phyloP scores from a whole-genome alignment of 1,140 invertebrate genomes.

The Leptopilina boulardi region DNA sequence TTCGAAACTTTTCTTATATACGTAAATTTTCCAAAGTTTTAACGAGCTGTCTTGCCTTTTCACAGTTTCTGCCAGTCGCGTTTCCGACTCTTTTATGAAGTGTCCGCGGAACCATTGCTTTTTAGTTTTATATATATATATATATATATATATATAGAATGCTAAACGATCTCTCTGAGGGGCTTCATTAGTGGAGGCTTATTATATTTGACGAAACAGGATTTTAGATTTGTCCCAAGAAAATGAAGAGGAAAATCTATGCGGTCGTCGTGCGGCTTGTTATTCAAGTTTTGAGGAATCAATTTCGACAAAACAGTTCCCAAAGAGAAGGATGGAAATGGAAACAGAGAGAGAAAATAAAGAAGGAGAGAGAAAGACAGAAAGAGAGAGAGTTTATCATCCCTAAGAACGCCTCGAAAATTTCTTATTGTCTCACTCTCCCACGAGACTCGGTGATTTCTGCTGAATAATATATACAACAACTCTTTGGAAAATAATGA shows the following conservation, averaged over 20 bases:
- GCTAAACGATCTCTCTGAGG: neutral
- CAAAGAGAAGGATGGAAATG: no score
- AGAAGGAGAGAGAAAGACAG: no score
- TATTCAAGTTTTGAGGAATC: no score
- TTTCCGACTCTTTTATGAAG: neutral
- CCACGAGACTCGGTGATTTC: neutral
- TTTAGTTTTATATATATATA: no score
- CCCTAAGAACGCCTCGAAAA: neutral
- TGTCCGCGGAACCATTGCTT: neutral
- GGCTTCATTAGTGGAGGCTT: constrained; percentile 10
- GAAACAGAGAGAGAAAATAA: no score
- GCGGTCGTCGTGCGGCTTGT: no score
- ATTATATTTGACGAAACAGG: neutral
- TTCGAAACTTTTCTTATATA: constrained; percentile 1
- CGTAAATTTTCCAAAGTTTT: constrained; percentile 22
- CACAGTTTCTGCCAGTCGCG: neutral
- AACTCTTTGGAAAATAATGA: neutral
- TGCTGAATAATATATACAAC: neutral
- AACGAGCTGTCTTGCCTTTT: constrained; percentile 28
- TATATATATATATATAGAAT: neutral
- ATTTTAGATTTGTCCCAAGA: neutral
- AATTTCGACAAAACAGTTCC: no score
- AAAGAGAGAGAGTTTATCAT: neutral
- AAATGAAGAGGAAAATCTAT: no score
- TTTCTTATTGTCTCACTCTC: constrained; percentile 4